Conservation (phyloP, 2,113 vertebrate genomes). For the Centropristis striata region DNA sequence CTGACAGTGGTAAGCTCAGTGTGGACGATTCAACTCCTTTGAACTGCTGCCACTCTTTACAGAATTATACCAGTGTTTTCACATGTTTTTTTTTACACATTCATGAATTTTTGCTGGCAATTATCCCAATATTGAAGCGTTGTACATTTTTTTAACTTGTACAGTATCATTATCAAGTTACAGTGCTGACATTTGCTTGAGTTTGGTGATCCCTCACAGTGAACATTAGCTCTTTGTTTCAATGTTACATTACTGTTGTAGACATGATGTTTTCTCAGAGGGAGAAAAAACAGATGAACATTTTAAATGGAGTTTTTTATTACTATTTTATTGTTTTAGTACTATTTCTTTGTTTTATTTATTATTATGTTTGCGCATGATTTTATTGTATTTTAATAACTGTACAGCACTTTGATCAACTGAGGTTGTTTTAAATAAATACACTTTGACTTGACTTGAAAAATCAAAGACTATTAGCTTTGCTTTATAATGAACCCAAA, state of each 20-base stretch:
- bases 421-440: too few species aligned
- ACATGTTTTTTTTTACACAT: background rate
- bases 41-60: background rate
- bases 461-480: too few species aligned
- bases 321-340: too few species aligned
- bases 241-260: background rate
- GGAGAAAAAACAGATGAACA: too few species aligned
- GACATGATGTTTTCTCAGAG: too few species aligned
- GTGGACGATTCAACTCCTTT: background rate
- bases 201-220: background rate
- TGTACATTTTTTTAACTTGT: background rate
- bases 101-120: background rate
- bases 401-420: too few species aligned
- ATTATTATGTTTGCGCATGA: too few species aligned
- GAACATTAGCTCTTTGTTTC: background rate
- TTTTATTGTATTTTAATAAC: too few species aligned
- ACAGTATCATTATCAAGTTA: background rate
- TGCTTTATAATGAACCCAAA: background rate
- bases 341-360: too few species aligned
- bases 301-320: too few species aligned
- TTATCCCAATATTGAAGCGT: background rate
- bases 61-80: slow-evolving; percentile 1
- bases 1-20: background rate
- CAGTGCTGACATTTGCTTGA: background rate
- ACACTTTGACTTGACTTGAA: too few species aligned